Percentiles rank a stretch among this genome's conserved stretches.
Evolutionary conservation across 2,113 vertebrate species (phyloP).

Genomic region (Parus major): DNA sequence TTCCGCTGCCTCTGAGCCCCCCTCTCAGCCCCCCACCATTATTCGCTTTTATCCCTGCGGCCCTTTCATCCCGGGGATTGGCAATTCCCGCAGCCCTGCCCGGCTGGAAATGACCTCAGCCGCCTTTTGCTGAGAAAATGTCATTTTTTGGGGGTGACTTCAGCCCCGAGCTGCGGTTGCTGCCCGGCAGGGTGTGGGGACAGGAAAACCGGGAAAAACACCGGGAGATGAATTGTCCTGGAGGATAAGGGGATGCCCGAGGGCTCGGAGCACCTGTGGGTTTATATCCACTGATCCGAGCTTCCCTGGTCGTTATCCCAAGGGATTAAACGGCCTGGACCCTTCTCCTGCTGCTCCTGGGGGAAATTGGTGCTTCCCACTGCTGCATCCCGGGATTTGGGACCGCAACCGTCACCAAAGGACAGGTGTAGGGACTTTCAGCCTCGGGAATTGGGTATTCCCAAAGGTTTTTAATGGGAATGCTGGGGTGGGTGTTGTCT

Average conservation of each 20-base stretch:
- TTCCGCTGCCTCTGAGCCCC: background rate
- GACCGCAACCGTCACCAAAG: rapidly evolving
- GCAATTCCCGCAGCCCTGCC: background rate
- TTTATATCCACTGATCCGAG: rapidly evolving
- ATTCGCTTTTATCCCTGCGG: conserved; percentile 10
- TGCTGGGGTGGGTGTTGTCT: rapidly evolving
- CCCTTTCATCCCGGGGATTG: background rate
- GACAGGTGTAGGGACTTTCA: background rate
- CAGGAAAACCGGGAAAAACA: background rate
- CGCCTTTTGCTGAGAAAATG: background rate
- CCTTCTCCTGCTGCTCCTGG: background rate
- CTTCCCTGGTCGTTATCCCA: rapidly evolving
- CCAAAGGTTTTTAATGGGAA: background rate
- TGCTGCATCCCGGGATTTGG: background rate
- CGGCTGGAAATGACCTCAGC: background rate
- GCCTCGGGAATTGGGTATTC: background rate
- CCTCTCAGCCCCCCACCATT: background rate
- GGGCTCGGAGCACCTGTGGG: background rate
- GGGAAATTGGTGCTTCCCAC: rapidly evolving
- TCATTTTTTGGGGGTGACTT: background rate
- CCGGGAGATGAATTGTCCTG: rapidly evolving
- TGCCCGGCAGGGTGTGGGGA: background rate
- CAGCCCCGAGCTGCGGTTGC: background rate
- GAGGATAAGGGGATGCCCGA: background rate
- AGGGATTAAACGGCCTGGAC: background rate